Evolutionary conservation across 2,797 vertebrate genomes (phyloP), one percentile per base, ranked within the genome.

Genomic region (Sebastes variabilis): DNA sequence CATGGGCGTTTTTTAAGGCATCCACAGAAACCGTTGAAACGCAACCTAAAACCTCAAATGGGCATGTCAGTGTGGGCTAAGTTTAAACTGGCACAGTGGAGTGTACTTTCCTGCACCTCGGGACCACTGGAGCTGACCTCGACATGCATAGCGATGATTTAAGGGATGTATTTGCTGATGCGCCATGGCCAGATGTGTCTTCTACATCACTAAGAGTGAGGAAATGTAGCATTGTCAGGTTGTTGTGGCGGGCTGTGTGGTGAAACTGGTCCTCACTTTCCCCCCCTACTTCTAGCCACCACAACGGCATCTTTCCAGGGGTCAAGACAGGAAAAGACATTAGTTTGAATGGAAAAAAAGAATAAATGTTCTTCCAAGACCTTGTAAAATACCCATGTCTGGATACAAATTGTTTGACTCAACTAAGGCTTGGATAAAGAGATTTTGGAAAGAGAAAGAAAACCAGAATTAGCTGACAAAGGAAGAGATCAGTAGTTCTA

Each of bases 41-140:
- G 72, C 80, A 88, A 91, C 87, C 85, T 88, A 91, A 95, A 96
- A 94, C 93, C 93, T 84, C 93, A 96, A 94, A 92, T 93, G 92
- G 91, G 87, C 79, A 83, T 77, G 81, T 92, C 90, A 84, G 88
- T 84, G 81, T 90, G 83, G 87, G 87, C 84, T 94, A 90, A 88
- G 93, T 95, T 95, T 93, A 91, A 94, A 92, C 92, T 95, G 92
- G 93, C 93, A 80, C 78, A 32, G 77, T 34, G 52, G 56, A 90
- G 86, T 86, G 72, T 89, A 88, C 79, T 94, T 93, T 93, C 78
- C 85, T 91, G 72, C 85, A 85, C 85, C 87, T 91, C 81, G 27
- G 80, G 88, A 89, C 83, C 89, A 88, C 84, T 88, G 84, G 85
- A 79, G 88, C 89, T 90, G 90, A 92, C 91, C 91, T 93, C 88